Conservation (phyloP, 1,140 invertebrate species). For the Drosophila pseudoananassae region DNA sequence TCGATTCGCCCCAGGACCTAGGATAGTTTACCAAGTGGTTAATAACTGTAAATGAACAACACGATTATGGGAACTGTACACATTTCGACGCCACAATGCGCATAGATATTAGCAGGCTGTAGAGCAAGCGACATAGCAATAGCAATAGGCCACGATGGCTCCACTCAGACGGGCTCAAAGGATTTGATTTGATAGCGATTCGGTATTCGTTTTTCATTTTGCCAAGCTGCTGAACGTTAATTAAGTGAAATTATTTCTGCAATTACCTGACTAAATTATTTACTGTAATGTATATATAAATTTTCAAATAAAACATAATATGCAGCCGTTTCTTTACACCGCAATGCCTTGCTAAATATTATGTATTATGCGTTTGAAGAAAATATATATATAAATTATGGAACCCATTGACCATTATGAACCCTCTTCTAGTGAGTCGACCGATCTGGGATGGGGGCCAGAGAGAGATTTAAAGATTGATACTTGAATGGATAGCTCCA, state of each 20-base stretch:
- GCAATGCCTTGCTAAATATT: slow-evolving; percentile 35
- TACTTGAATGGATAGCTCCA: neutral
- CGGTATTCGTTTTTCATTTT: slow-evolving; percentile 37
- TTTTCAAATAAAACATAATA: slow-evolving; percentile 78
- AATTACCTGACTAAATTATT: slow-evolving; percentile 77
- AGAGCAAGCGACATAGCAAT: slow-evolving; percentile 22
- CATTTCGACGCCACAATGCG: slow-evolving; percentile 39
- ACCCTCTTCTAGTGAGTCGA: neutral
- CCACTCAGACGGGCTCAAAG: slow-evolving; percentile 21
- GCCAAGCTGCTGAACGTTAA: slow-evolving; percentile 39
- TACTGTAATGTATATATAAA: slow-evolving; percentile 71
- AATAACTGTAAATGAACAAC: slow-evolving; percentile 30
- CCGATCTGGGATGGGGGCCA: slow-evolving; percentile 4
- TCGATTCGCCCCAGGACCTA: slow-evolving; percentile 23
- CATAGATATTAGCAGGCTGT: slow-evolving; percentile 45
- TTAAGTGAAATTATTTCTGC: slow-evolving; percentile 56
- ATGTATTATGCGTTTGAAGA: slow-evolving; percentile 51
- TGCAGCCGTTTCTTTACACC: slow-evolving; percentile 47
- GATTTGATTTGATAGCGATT: slow-evolving; percentile 30
- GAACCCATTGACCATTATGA: neutral
- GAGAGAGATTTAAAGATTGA: slow-evolving; percentile 43
- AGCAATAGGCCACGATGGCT: slow-evolving; percentile 6
- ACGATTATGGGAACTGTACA: slow-evolving; percentile 28
- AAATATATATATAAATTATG: slow-evolving; percentile 57
- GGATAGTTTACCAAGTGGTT: slow-evolving; percentile 24